phyloP scores from a whole-genome alignment of 1,140 invertebrate genomes.

The Panagrolaimus sp. region DNA sequence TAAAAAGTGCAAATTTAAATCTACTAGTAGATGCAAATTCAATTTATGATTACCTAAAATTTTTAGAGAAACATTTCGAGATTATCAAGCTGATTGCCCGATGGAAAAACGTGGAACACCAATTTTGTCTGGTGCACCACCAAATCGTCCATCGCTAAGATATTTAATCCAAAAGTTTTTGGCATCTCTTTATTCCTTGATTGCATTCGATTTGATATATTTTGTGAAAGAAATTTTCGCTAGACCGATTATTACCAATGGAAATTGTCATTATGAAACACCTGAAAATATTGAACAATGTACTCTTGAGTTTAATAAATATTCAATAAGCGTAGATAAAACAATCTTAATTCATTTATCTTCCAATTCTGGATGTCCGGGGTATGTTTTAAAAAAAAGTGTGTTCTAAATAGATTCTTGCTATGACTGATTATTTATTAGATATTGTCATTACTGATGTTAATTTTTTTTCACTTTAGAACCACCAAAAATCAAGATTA shows the following conservation, averaged over 20 bases:
- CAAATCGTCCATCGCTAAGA: not conserved
- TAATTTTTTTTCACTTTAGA: too few relatives aligned
- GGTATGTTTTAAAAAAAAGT: too few relatives aligned
- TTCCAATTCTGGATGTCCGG: not conserved
- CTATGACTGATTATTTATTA: too few relatives aligned
- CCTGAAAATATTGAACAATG: not conserved
- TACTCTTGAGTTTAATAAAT: not conserved
- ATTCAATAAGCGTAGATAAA: not conserved
- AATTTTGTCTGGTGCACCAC: not conserved
- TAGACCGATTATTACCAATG: not conserved
- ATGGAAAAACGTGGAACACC: not conserved
- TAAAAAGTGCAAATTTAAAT: too few relatives aligned
- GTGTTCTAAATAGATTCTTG: too few relatives aligned
- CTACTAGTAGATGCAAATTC: too few relatives aligned
- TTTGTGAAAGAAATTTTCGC: not conserved
- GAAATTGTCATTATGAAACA: not conserved
- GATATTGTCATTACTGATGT: too few relatives aligned
- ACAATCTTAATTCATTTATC: not conserved
- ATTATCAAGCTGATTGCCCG: not conserved
- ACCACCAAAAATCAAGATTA: too few relatives aligned
- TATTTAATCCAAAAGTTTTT: not conserved
- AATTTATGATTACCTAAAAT: too few relatives aligned
- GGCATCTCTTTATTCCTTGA: not conserved
- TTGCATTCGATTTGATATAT: not conserved
- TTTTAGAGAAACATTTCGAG: not conserved